Percentiles rank a stretch among this genome's conserved stretches.
Conservation (phyloP, 1,140 invertebrate genomes). For the Bombus breviceps region DNA sequence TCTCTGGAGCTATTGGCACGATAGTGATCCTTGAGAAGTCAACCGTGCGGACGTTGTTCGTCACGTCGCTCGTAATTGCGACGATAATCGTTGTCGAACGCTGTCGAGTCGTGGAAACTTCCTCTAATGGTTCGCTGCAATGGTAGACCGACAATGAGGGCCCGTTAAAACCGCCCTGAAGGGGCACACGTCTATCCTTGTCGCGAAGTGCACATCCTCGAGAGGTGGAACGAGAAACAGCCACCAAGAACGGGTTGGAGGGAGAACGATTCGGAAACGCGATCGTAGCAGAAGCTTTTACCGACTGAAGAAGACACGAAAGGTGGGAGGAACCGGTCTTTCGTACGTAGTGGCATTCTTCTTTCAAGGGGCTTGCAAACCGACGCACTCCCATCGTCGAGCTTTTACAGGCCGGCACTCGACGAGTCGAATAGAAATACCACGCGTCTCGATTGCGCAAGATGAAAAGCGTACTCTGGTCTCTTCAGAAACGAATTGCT, state of each 20-base stretch:
- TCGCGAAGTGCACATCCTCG: slow-evolving; percentile 44
- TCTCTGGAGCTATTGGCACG: neutral
- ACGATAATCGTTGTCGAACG: slow-evolving; percentile 41
- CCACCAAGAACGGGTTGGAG: neutral
- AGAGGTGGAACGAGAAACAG: slow-evolving; percentile 7
- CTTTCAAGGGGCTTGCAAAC: slow-evolving; percentile 59
- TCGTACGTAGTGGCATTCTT: slow-evolving; percentile 60
- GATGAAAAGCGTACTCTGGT: slow-evolving; percentile 13
- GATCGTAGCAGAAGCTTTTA: slow-evolving; percentile 60
- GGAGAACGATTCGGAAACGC: slow-evolving; percentile 45
- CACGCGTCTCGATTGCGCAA: slow-evolving; percentile 36
- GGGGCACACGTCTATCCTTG: slow-evolving; percentile 42
- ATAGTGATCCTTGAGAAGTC: neutral
- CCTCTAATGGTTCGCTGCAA: slow-evolving; percentile 48
- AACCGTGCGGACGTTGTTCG: slow-evolving; percentile 5
- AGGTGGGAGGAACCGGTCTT: slow-evolving; percentile 39
- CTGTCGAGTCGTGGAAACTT: slow-evolving; percentile 10
- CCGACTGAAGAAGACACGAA: slow-evolving; percentile 36
- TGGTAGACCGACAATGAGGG: slow-evolving; percentile 49
- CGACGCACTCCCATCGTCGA: slow-evolving; percentile 45
- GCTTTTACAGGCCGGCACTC: slow-evolving; percentile 52
- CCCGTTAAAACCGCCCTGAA: slow-evolving; percentile 54
- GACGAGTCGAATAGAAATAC: slow-evolving; percentile 51
- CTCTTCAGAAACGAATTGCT: slow-evolving; percentile 10
- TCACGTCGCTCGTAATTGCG: slow-evolving; percentile 39